Conservation (phyloP, 2,888 invertebrate genomes). For the Brenthis daphne region DNA sequence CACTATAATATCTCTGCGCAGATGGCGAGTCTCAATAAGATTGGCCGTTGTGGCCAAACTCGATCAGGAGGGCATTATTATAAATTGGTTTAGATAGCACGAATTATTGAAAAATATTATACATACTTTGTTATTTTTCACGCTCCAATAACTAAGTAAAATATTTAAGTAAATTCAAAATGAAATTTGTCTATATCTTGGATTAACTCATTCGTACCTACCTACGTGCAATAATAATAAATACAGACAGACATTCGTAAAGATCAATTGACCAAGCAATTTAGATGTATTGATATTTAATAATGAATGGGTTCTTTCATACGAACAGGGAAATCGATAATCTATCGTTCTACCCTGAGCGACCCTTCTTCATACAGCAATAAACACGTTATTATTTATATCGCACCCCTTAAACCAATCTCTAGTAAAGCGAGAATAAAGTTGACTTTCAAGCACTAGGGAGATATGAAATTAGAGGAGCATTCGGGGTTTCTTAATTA, state of each 20-base stretch:
- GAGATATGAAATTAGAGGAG: conserved; percentile 46
- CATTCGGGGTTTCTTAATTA: conserved; percentile 46
- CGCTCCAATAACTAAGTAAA: no score
- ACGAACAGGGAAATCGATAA: conserved; percentile 45
- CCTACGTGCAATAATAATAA: no score
- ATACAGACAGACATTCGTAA: not conserved
- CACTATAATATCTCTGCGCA: no score
- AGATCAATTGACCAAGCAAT: conserved; percentile 15
- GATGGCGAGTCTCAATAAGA: no score
- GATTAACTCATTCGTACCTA: no score
- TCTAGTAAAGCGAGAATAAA: conserved; percentile 39
- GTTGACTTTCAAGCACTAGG: conserved; percentile 53
- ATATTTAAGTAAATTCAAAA: no score
- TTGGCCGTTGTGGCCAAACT: no score
- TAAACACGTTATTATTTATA: conserved; percentile 48
- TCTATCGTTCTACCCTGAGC: conserved; percentile 38
- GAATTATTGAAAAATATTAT: no score
- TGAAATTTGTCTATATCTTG: no score
- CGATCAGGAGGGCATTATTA: no score
- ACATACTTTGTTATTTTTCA: no score
- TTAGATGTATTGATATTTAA: conserved; percentile 5
- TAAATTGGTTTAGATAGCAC: no score
- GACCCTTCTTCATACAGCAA: conserved; percentile 35
- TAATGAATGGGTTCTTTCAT: conserved; percentile 11
- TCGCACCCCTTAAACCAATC: conserved; percentile 23